Evolutionary conservation across 2,888 invertebrate genomes (phyloP).

Genomic region (Maniola hyperantus): DNA sequence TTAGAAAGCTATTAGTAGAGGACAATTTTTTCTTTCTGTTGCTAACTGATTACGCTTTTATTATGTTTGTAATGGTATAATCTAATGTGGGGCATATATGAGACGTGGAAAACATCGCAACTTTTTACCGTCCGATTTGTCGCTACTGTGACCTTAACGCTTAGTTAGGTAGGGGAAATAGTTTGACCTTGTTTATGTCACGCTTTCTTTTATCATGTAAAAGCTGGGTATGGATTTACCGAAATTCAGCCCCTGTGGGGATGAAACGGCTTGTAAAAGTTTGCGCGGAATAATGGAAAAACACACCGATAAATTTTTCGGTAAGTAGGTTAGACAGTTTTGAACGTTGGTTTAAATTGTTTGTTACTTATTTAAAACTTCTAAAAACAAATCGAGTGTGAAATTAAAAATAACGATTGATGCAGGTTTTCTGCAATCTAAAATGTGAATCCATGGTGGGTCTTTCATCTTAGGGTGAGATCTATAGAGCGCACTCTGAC

Average conservation of each 20-base stretch:
- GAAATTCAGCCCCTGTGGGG: slow-evolving; percentile 13
- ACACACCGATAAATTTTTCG: not conserved
- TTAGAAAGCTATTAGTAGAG: too few species aligned
- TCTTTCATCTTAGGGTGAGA: too few species aligned
- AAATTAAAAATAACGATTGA: too few species aligned
- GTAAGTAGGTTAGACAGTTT: slow-evolving; percentile 1
- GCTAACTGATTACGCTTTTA: too few species aligned
- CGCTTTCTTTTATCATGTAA: slow-evolving; percentile 26
- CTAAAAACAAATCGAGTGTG: not conserved
- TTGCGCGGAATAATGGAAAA: slow-evolving; percentile 7
- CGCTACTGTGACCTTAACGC: not conserved
- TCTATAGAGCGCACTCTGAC: too few species aligned
- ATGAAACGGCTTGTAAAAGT: slow-evolving; percentile 16
- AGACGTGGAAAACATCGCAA: not conserved
- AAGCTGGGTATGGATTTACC: slow-evolving; percentile 19
- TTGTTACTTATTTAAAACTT: not conserved
- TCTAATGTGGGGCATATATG: not conserved
- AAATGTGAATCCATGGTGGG: too few species aligned
- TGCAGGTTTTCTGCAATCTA: too few species aligned
- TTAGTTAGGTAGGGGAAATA: slow-evolving; percentile 15
- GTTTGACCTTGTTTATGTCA: slow-evolving; percentile 16
- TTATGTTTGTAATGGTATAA: too few species aligned
- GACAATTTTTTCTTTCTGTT: too few species aligned
- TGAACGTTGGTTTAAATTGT: not conserved
- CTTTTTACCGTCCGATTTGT: not conserved